phyloP scores from a whole-genome alignment of 1,140 invertebrate species.

The Choristoneura fumiferana region DNA sequence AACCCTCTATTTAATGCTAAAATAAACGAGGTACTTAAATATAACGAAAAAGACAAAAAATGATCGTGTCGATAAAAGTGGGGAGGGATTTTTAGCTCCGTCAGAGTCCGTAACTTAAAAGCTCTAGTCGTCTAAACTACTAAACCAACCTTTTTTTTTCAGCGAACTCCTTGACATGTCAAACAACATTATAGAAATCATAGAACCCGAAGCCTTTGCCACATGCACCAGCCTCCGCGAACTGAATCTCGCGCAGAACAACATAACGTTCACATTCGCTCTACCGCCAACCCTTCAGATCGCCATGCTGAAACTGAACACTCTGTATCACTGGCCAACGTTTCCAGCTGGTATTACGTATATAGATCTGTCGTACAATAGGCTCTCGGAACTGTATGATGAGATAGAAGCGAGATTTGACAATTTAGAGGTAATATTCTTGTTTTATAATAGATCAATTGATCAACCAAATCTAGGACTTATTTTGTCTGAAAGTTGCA shows the following conservation, averaged over 20 bases:
- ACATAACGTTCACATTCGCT: constrained; percentile 60
- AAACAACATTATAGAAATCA: constrained; percentile 67
- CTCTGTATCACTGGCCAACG: constrained; percentile 62
- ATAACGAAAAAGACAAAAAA: too few species aligned
- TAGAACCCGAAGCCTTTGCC: constrained; percentile 61
- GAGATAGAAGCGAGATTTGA: constrained; percentile 54
- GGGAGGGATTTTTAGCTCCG: too few species aligned
- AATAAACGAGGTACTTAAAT: too few species aligned
- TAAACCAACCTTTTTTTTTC: constrained; percentile 27
- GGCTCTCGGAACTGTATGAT: constrained; percentile 56
- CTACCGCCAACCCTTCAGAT: constrained; percentile 57
- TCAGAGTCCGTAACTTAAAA: too few species aligned
- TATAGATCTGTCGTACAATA: constrained; percentile 71
- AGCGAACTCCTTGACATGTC: constrained; percentile 71
- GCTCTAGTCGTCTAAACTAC: too few species aligned
- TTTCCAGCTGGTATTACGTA: constrained; percentile 63
- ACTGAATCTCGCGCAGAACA: constrained; percentile 70
- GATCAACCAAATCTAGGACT: too few species aligned
- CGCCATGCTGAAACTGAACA: constrained; percentile 61
- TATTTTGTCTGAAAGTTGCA: too few species aligned
- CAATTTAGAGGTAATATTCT: constrained; percentile 69
- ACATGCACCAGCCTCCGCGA: constrained; percentile 53
- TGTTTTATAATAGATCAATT: too few species aligned
- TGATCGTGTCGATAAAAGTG: too few species aligned
- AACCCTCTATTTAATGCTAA: too few species aligned